Evolutionary conservation across 2,113 vertebrate species (phyloP).

Genomic region (Puntigrus tetrazona): DNA sequence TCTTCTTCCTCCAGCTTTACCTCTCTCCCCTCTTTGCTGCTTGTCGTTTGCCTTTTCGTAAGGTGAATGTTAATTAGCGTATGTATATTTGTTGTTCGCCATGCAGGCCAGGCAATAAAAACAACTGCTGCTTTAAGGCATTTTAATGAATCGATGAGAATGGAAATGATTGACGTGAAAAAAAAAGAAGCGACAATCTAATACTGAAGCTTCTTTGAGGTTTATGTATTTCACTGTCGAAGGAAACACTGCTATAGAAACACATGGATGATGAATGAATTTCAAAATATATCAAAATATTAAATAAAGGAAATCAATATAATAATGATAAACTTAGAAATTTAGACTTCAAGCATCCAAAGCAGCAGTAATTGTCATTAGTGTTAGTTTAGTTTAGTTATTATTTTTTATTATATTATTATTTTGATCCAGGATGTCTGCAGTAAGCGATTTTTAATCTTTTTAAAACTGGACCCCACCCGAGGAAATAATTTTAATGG

Average conservation of each 20-base stretch:
- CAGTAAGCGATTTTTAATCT: neutral
- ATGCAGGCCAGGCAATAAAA: conserved; percentile 41
- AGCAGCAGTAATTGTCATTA: neutral
- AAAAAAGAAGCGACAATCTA: too few relatives aligned
- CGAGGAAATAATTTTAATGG: neutral
- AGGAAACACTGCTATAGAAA: neutral
- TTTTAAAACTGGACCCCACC: neutral
- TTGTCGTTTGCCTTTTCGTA: conserved; percentile 33
- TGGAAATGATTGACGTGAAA: conserved; percentile 21
- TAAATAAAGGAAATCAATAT: neutral
- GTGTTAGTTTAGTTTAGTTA: too few relatives aligned
- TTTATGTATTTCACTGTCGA: neutral
- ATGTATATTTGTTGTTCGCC: conserved; percentile 9
- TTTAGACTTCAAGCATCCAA: neutral
- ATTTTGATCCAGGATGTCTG: neutral
- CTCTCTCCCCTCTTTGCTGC: neutral
- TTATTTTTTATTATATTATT: neutral
- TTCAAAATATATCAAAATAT: neutral
- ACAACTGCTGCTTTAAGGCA: conserved; percentile 27
- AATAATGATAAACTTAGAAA: neutral
- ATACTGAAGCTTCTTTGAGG: neutral
- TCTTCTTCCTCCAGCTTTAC: neutral
- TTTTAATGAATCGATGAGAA: conserved; percentile 51
- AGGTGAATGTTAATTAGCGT: conserved; percentile 7
- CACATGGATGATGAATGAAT: neutral